Evolutionary conservation across 2,888 invertebrate species (phyloP).

Genomic region (Athalia rosae): DNA sequence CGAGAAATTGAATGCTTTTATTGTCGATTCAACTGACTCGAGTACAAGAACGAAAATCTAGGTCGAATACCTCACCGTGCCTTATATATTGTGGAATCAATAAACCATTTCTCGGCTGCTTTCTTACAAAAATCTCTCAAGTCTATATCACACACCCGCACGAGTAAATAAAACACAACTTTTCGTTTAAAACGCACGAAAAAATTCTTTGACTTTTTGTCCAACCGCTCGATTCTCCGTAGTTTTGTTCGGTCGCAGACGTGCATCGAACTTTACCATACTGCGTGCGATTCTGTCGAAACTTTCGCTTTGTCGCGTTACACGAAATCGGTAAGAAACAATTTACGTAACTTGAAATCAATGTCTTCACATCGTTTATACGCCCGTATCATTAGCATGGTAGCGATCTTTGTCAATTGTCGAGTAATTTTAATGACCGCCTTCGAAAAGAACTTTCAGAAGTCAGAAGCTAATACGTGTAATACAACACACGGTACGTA

Average conservation of each 20-base stretch:
- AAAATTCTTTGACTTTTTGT: neutral
- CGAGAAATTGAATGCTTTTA: slow-evolving; percentile 36
- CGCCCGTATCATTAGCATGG: neutral
- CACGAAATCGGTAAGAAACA: neutral
- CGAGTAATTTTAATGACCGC: neutral
- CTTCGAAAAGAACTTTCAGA: neutral
- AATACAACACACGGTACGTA: slow-evolving; percentile 66
- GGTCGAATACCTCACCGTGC: slow-evolving; percentile 36
- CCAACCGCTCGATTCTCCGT: neutral
- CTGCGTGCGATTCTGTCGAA: neutral
- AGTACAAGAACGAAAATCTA: slow-evolving; percentile 32
- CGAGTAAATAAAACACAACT: slow-evolving; percentile 10
- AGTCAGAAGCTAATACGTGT: no score
- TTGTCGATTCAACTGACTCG: slow-evolving; percentile 38
- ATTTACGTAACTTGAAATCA: slow-evolving; percentile 3
- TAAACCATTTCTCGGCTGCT: slow-evolving; percentile 33
- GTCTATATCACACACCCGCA: neutral
- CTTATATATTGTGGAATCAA: slow-evolving; percentile 41
- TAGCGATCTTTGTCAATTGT: neutral
- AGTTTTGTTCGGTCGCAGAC: no score
- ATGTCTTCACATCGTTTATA: no score
- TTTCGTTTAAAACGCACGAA: neutral
- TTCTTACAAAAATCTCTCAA: slow-evolving; percentile 20
- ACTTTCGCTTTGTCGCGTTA: slow-evolving; percentile 5
- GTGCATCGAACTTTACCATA: neutral